Evolutionary conservation across 1,140 invertebrate species (phyloP).

Genomic region (Harlomillsia oculata): DNA sequence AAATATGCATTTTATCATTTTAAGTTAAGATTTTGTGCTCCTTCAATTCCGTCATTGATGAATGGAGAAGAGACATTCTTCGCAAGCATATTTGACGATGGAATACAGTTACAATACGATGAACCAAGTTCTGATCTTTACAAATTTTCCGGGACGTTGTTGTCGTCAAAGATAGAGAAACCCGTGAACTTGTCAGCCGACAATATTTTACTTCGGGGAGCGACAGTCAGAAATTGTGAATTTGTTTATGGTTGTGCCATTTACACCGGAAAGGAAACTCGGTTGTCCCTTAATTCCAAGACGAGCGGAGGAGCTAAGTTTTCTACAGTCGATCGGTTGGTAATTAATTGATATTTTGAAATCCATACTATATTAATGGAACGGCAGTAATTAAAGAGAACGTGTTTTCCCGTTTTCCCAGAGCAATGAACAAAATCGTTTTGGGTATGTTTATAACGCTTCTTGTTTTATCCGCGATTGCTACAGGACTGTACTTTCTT

Average conservation of each 20-base stretch:
- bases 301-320: constrained; percentile 60
- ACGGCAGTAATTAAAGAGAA: neutral
- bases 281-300: constrained; percentile 72
- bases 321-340: constrained; percentile 66
- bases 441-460: neutral
- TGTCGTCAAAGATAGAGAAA: neutral
- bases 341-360: constrained; percentile 38
- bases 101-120: constrained; percentile 4
- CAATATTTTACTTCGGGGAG: constrained; percentile 67
- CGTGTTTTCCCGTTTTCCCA: neutral
- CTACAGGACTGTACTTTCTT: neutral
- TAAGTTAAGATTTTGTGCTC: neutral
- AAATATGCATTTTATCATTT: too few relatives aligned
- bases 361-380: neutral
- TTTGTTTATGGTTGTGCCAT: constrained; percentile 63
- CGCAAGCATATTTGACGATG: neutral
- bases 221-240: constrained; percentile 68
- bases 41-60: neutral
- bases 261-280: constrained; percentile 75
- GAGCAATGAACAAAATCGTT: constrained; percentile 14
- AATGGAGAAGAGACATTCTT: constrained; percentile 2
- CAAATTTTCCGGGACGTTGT: neutral
- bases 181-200: constrained; percentile 51
- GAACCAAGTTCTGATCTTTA: constrained; percentile 4
- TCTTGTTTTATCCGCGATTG: neutral